Evolutionary conservation across 2,797 vertebrate genomes (phyloP), one percentile per base, ranked within the genome.

Genomic region (Pteronotus mesoamericanus): DNA sequence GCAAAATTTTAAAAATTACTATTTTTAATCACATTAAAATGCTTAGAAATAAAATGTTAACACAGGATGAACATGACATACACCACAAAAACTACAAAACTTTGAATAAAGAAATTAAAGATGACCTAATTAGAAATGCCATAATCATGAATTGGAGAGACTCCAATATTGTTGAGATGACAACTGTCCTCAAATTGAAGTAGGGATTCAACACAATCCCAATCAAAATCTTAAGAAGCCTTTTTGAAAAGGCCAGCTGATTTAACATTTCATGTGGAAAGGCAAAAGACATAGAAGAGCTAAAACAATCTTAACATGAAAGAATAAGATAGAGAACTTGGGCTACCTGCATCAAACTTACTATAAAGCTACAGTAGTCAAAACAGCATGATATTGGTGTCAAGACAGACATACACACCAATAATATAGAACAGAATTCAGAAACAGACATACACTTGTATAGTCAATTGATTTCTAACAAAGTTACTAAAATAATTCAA

Each of bases 181-280:
- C 44, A 91, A 44, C 21, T 85, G 34, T 86, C 44, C 72, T 84
- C 24, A 88, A 92, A 84, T 2, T 59, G 42, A 74, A 8, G 22
- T 66, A 64, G 3, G 66, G 64, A 86, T 66, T 77, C 53, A 83
- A 19, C 46, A 22, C 9, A 69, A 75, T 69, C 15, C 26, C 59
- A 64, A 64, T 84, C 22, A 91, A 72, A 80, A 92, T 66, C 29
- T 32, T 90, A 82, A 57, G 11, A 89, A 64, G 44, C 6, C 21
- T 42, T 86, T 77, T 19, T 46, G 15, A 15, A 91, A 88, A 64
- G 59, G 37, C 8, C 71, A 89, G 16, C 21, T 90, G 24, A 89
- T 53, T 82, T 84, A 68, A 55, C 96, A 95, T 74, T 85, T 74
- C 44, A 94, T 55, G n/a, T 75, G 19, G 29, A 85, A 59, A 96